A percentile compares a stretch with the other conserved stretches of the same genome.
These are phyloP conservation scores for Bombus sylvicola DNA, from an alignment of 1,140 invertebrate species.

Conservation along the genomic window DNA sequence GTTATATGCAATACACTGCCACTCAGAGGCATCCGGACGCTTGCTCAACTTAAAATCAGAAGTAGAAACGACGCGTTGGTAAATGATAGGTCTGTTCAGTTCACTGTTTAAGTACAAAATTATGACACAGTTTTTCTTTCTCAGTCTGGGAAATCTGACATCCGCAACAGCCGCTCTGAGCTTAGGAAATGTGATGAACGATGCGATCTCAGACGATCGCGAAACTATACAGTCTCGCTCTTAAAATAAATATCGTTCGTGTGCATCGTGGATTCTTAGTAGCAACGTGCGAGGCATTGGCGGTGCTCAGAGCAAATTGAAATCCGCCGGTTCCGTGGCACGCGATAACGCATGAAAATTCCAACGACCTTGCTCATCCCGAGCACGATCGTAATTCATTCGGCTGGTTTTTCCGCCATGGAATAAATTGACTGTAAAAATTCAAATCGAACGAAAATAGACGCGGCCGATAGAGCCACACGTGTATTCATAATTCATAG, in stretches of 20 bases:
- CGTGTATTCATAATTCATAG: slow-evolving; percentile 48
- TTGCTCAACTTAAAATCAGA: no score
- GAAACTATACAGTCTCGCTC: not conserved
- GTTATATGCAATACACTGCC: not conserved
- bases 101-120: not conserved
- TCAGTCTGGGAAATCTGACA: no score
- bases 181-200: not conserved
- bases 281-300: not conserved
- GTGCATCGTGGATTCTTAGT: not conserved
- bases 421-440: slow-evolving; percentile 54
- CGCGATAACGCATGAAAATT: slow-evolving; percentile 32
- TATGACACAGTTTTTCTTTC: no score
- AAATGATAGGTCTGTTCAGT: no score
- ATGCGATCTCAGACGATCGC: not conserved
- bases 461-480: slow-evolving; percentile 13
- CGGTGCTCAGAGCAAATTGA: not conserved
- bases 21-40: no score
- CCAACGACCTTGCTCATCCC: slow-evolving; percentile 21
- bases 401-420: slow-evolving; percentile 3
- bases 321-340: not conserved
- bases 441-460: slow-evolving; percentile 53
- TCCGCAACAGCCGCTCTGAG: no score
- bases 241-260: not conserved
- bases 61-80: no score
- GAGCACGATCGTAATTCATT: slow-evolving; percentile 26